Base-by-base conservation (phyloP, 1,140 invertebrate genomes). In the Penaeus indicus region DNA sequence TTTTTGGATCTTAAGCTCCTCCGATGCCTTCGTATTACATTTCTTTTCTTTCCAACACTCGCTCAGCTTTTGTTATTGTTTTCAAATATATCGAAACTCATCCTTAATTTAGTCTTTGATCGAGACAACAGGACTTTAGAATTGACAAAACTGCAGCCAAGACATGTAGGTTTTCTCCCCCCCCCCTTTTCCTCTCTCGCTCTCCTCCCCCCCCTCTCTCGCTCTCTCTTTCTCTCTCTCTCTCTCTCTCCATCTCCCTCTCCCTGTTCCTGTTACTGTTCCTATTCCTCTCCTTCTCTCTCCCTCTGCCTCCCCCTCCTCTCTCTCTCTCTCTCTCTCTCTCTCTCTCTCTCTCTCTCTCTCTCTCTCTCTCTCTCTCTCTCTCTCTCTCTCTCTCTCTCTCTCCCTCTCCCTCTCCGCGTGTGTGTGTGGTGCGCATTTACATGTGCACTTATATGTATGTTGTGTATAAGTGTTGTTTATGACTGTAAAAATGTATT, bases 331-430 rank as follows among this genome's bases (percentile, higher is more conserved):
- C 38, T 42, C 38, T 42, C 38, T 42, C 38, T 42, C 38, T 42
- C 38, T 8, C 38, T 32, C 32, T 32, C 32, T 32, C 32, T 32
- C 32, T 32, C 32, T 32, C 32, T 32, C 69, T 75, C 69, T 75
- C 69, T 75, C 69, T 75, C 69, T 75, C 69, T 75, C 69, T 75
- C 69, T 25, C 69, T 27, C 22, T 38, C 38, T 75, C 25, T 22
- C 8, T 69, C n/a, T 27, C 67, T 11, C 32, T 32, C 32, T 32
- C 32, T 32, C n/a, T 2, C 69, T 25, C 69, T 27, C 22, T 38
- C 38, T 75, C 25, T 22, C 8, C 22, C n/a, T 27, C 67, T 11
- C 32, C 2, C 32, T 32, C 32, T 32, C n/a, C 2, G 32, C 32
- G 32, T 32, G 32, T 32, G 32, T 32, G 32, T 32, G 32, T 32